Percentiles rank a stretch among this genome's conserved stretches.
Conservation (phyloP, 2,888 invertebrate genomes). For the Liopterus haemorrhoidalis region DNA sequence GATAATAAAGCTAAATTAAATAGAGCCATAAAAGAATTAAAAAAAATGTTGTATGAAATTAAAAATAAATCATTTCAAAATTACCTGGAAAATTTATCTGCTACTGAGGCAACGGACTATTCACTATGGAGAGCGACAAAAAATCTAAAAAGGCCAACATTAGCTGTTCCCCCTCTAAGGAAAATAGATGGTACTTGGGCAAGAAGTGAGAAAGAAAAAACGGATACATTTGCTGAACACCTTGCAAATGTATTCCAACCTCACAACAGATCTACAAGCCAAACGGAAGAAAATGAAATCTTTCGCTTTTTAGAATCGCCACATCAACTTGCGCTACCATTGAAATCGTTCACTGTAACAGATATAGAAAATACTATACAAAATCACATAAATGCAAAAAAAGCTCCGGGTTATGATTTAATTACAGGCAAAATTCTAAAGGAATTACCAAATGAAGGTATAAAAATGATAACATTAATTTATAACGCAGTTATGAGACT, state of each 20-base stretch:
- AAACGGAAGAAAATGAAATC: slow-evolving; percentile 18
- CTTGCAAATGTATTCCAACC: slow-evolving; percentile 28
- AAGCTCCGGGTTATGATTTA: slow-evolving; percentile 31
- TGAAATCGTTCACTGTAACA: slow-evolving; percentile 7
- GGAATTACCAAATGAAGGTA: slow-evolving; percentile 25
- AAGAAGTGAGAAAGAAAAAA: slow-evolving; percentile 27
- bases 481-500: slow-evolving; percentile 27
- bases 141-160: slow-evolving; percentile 23
- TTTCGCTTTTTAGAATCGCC: slow-evolving; percentile 12
- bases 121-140: slow-evolving; percentile 31
- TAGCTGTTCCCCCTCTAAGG: slow-evolving; percentile 24
- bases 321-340: slow-evolving; percentile 15
- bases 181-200: slow-evolving; percentile 27
- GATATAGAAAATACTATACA: slow-evolving; percentile 15
- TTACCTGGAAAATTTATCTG: slow-evolving; percentile 13
- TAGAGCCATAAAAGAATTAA: slow-evolving; percentile 12
- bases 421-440: slow-evolving; percentile 30
- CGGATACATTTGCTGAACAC: slow-evolving; percentile 27
- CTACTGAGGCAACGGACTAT: slow-evolving; percentile 22
- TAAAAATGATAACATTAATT: slow-evolving; percentile 15
- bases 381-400: slow-evolving; percentile 15
- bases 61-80: slow-evolving; percentile 15
- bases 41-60: slow-evolving; percentile 11
- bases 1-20: slow-evolving; percentile 15
- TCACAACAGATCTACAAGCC: slow-evolving; percentile 8